Conservation (phyloP, 2,888 invertebrate genomes). For the Harmothoe impar region DNA sequence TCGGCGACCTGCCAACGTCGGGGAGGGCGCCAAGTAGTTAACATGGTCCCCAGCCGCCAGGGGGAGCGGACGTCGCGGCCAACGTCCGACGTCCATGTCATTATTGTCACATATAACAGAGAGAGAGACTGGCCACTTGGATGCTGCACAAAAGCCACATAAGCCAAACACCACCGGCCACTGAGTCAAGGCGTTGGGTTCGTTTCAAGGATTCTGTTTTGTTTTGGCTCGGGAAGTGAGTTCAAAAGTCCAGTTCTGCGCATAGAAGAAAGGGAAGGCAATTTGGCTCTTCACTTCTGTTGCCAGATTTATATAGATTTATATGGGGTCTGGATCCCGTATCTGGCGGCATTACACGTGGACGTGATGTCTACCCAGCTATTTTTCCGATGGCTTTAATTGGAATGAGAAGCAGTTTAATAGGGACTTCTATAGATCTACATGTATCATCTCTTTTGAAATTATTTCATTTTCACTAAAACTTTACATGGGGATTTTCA, state of each 20-base stretch:
- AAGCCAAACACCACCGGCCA: not conserved
- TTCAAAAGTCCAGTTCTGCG: not conserved
- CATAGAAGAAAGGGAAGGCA: not conserved
- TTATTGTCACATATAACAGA: not conserved
- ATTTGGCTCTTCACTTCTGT: not conserved
- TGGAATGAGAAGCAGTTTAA: too few species aligned
- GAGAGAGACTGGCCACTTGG: not conserved
- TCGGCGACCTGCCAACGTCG: not conserved
- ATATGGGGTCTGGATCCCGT: too few species aligned
- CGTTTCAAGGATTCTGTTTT: constrained; percentile 4
- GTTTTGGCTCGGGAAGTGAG: not conserved
- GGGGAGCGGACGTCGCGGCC: not conserved
- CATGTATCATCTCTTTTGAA: too few species aligned
- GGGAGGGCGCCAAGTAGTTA: not conserved
- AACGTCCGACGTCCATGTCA: not conserved
- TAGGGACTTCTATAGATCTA: too few species aligned
- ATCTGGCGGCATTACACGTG: too few species aligned
- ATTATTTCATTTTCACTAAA: too few species aligned
- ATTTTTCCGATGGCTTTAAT: too few species aligned
- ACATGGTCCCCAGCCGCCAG: not conserved
- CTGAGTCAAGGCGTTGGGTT: not conserved
- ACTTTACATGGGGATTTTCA: too few species aligned
- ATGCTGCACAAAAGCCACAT: not conserved
- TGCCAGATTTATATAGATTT: too few species aligned
- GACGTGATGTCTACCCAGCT: too few species aligned